phyloP scores from a whole-genome alignment of 1,140 invertebrate species.

The Zelostemma sp. region DNA sequence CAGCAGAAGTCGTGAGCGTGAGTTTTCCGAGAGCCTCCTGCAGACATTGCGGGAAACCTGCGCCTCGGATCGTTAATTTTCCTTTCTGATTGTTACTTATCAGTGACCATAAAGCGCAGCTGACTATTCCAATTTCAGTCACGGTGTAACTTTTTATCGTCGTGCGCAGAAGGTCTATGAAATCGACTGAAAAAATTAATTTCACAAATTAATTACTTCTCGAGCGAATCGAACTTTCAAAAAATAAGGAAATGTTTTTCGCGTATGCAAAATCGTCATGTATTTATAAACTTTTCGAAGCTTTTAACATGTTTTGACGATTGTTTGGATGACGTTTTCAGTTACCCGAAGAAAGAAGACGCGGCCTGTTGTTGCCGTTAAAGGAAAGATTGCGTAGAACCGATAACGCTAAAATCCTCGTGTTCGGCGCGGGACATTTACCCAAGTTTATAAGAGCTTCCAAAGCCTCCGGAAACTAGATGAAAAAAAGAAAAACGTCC shows the following conservation, averaged over 20 bases:
- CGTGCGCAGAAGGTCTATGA: conserved; percentile 56
- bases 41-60: conserved; percentile 58
- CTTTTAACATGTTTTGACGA: neutral
- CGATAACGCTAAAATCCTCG: conserved; percentile 58
- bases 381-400: conserved; percentile 61
- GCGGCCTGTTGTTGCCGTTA: conserved; percentile 55
- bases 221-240: neutral
- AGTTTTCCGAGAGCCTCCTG: conserved; percentile 57
- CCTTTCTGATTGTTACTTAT: conserved; percentile 65
- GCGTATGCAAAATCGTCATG: neutral
- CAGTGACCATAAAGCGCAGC: conserved; percentile 60
- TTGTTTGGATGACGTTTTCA: neutral
- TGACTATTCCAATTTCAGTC: conserved; percentile 55
- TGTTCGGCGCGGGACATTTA: conserved; percentile 46
- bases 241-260: neutral
- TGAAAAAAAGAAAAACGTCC: neutral
- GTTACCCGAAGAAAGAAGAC: conserved; percentile 58
- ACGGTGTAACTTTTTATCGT: conserved; percentile 54
- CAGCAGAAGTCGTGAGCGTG: conserved; percentile 36
- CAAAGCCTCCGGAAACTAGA: conserved; percentile 55
- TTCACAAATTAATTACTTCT: conserved; percentile 4
- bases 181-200: conserved; percentile 53
- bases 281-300: neutral
- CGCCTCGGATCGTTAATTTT: conserved; percentile 58
- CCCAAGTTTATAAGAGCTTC: conserved; percentile 60